Evolutionary conservation across 1,140 invertebrate genomes (phyloP).

Genomic region (Paralvinella palmiformis): DNA sequence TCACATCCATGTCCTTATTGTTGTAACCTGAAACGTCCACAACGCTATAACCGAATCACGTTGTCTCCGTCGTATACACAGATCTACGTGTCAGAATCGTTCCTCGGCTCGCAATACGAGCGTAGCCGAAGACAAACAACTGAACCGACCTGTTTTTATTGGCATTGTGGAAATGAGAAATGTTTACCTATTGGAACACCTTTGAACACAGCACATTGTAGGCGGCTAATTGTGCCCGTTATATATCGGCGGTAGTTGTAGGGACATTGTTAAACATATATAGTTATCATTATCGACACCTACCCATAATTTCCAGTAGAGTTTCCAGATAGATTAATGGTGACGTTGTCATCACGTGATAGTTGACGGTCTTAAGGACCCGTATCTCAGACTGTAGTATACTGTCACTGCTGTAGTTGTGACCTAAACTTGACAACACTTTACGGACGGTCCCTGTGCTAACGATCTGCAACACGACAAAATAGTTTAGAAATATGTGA

Average conservation of each 20-base stretch:
- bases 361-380: conserved; percentile 41
- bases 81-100: too few relatives aligned
- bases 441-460: conserved; percentile 25
- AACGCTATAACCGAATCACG: too few relatives aligned
- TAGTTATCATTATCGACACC: conserved; percentile 1
- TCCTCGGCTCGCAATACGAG: too few relatives aligned
- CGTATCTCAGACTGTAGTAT: conserved; percentile 45
- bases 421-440: conserved; percentile 30
- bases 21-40: conserved; percentile 20
- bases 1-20: conserved; percentile 22
- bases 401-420: conserved; percentile 34
- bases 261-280: not conserved
- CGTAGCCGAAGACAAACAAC: too few relatives aligned
- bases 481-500: not conserved
- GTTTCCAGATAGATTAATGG: conserved; percentile 38
- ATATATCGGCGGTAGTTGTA: conserved; percentile 1
- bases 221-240: not conserved
- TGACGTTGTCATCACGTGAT: conserved; percentile 27
- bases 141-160: too few relatives aligned
- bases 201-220: not conserved
- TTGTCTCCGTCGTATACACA: too few relatives aligned
- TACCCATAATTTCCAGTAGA: conserved; percentile 39
- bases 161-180: too few relatives aligned
- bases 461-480: conserved; percentile 28
- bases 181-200: too few relatives aligned